These are phyloP conservation scores for Siphamia tubifer DNA, from an alignment of 2,113 vertebrate species.

Conservation along the genomic window DNA sequence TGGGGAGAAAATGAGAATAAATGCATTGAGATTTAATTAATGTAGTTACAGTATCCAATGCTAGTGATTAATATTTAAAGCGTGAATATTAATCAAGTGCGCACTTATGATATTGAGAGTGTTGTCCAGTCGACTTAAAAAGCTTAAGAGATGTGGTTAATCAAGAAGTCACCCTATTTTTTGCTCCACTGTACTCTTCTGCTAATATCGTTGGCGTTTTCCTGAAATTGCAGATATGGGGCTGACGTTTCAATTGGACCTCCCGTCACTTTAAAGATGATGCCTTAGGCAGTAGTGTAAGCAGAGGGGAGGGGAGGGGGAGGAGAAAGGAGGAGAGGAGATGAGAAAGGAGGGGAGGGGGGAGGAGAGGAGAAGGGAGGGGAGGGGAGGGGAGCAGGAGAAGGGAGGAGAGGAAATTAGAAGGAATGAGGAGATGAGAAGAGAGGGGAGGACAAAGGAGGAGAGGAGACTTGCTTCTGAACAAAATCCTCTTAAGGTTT, in stretches of 20 bases:
- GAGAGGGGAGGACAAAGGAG: neutral
- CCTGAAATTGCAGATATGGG: slow-evolving; percentile 50
- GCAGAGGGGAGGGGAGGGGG: neutral
- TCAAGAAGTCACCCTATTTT: slow-evolving; percentile 54
- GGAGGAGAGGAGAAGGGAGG: neutral
- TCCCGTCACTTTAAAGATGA: slow-evolving; percentile 45
- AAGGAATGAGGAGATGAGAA: neutral
- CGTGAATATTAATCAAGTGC: slow-evolving; percentile 67
- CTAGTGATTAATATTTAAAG: slow-evolving; percentile 54
- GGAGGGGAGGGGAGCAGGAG: neutral
- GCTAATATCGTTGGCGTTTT: slow-evolving; percentile 52
- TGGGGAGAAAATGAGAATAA: slow-evolving; percentile 22
- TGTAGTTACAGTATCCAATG: slow-evolving; percentile 23
- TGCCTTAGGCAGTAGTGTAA: slow-evolving; percentile 48
- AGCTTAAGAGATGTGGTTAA: slow-evolving; percentile 50
- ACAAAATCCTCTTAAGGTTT: neutral
- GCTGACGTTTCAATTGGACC: slow-evolving; percentile 50
- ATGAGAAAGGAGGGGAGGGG: slow-evolving; percentile 1
- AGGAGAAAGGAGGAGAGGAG: too few species aligned
- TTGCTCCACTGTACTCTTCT: slow-evolving; percentile 32
- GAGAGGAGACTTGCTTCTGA: neutral
- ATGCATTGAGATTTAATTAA: slow-evolving; percentile 56
- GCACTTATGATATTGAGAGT: slow-evolving; percentile 45
- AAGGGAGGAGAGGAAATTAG: neutral
- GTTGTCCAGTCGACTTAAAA: slow-evolving; percentile 43